Evolutionary conservation across 2,113 vertebrate genomes (phyloP), one percentile per base, ranked within the genome.

Genomic region (Galemys pyrenaicus): DNA sequence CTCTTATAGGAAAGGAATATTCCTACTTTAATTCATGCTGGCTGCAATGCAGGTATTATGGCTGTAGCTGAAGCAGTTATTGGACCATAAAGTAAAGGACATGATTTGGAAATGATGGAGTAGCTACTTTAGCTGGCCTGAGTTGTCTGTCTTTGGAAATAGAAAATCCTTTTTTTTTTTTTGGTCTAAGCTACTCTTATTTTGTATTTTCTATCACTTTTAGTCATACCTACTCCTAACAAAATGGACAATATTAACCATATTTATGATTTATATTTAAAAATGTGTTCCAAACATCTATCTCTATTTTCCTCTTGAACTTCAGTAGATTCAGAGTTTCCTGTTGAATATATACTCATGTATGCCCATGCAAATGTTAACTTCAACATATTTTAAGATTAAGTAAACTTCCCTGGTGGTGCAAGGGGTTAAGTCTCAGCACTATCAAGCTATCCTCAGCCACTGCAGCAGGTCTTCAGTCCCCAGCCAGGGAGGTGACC

Each of bases 381-480:
- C 74, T 95, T 90, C 30, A 95, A 64, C 4, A 28, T 68, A 26
- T 73, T 85, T 77, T 68, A 77, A 77, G 37, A 84, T 37, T 26
- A 67, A 67, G 44, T 44, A 44, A 44, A n/a, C n/a, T n/a, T n/a
- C n/a, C n/a, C n/a, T n/a, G n/a, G n/a, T n/a, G n/a, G n/a, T n/a
- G n/a, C n/a, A n/a, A n/a, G n/a, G n/a, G n/a, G n/a, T n/a, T n/a
- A n/a, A n/a, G n/a, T n/a, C n/a, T n/a, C n/a, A n/a, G n/a, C n/a
- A n/a, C n/a, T n/a, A n/a, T n/a, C n/a, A n/a, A n/a, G n/a, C n/a
- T n/a, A n/a, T n/a, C n/a, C n/a, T n/a, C n/a, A n/a, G n/a, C n/a
- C n/a, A n/a, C n/a, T n/a, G n/a, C n/a, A n/a, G n/a, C n/a, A n/a
- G n/a, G n/a, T n/a, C n/a, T n/a, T n/a, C n/a, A n/a, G n/a, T n/a